Conservation (phyloP, 2,797 vertebrate species). For the Notamacropus eugenii region DNA sequence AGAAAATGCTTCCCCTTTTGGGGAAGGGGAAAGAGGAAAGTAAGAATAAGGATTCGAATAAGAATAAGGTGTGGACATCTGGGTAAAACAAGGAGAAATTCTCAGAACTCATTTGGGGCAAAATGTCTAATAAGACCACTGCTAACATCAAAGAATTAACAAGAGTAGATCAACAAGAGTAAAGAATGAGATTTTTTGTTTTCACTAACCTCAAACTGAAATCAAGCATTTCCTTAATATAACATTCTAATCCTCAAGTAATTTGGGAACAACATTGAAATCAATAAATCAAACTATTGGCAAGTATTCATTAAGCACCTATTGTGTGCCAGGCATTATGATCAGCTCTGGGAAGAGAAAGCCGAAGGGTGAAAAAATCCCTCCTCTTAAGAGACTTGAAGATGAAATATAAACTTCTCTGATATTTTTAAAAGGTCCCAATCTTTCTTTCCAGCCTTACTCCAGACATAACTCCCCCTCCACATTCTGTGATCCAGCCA, state of each 20-base stretch:
- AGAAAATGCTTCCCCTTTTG: background rate
- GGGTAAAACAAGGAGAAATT: background rate
- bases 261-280: background rate
- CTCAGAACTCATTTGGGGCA: background rate
- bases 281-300: background rate
- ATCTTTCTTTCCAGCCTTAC: background rate
- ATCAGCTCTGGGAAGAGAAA: background rate
- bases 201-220: too few relatives aligned
- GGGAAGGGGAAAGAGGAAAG: background rate
- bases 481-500: background rate
- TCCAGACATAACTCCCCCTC: background rate
- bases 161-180: background rate
- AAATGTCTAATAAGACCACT: background rate
- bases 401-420: background rate
- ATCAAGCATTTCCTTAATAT: too few relatives aligned
- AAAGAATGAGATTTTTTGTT: too few relatives aligned
- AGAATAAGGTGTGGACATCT: background rate
- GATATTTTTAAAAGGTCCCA: background rate
- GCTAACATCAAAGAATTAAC: background rate
- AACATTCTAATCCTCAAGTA: background rate
- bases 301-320: background rate
- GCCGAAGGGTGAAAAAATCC: background rate
- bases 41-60: background rate
- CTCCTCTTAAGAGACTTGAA: background rate
- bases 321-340: background rate